These are phyloP conservation scores for Drosophila sp. DNA, from an alignment of 1,140 invertebrate species.

Conservation along the genomic window DNA sequence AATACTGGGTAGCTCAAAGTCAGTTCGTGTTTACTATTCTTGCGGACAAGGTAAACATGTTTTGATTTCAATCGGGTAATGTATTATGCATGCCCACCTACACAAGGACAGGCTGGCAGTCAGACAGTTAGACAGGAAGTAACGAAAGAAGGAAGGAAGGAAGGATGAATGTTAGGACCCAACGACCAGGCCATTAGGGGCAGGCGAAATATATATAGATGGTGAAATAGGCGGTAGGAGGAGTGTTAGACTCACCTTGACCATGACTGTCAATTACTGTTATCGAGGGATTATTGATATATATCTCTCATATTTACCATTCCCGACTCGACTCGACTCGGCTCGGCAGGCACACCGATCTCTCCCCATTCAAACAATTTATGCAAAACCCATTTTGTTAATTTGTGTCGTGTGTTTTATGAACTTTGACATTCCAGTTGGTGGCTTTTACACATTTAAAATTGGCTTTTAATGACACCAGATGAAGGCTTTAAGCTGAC, in stretches of 20 bases:
- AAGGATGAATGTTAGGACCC: background rate
- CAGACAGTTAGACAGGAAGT: background rate
- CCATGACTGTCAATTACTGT: conserved; percentile 18
- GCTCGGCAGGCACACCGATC: no score
- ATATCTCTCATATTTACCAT: conserved; percentile 24
- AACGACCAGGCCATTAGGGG: conserved; percentile 24
- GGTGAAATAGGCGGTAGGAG: background rate
- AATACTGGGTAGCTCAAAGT: no score
- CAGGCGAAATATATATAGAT: background rate
- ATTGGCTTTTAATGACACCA: conserved; percentile 40
- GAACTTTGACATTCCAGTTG: conserved; percentile 17
- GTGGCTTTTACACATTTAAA: conserved; percentile 42
- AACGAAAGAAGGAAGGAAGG: background rate
- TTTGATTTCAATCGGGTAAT: conserved; percentile 70
- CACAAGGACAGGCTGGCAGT: background rate
- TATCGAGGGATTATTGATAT: conserved; percentile 16
- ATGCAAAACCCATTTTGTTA: conserved; percentile 65
- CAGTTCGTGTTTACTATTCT: background rate
- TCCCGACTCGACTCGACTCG: background rate
- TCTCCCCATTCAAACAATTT: conserved; percentile 33
- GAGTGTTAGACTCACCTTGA: conserved; percentile 14
- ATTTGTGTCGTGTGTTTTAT: conserved; percentile 38
- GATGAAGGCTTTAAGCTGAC: conserved; percentile 27
- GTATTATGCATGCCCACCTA: conserved; percentile 59
- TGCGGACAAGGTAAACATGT: conserved; percentile 59